Evolutionary conservation across 2,797 vertebrate species (phyloP).

Genomic region (Emydoidea blandingii): DNA sequence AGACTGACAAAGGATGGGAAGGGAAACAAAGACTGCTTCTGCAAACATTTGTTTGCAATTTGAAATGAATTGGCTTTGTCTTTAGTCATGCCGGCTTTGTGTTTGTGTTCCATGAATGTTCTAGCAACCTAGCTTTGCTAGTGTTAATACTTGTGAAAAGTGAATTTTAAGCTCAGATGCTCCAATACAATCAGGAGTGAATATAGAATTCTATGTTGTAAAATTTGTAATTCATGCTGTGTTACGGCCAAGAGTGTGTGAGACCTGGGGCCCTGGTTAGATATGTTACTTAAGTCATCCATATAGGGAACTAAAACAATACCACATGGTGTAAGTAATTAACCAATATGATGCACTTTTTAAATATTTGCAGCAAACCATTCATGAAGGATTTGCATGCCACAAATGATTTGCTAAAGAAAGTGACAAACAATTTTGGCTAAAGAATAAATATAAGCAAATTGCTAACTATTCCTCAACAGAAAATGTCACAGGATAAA

Average conservation of each 20-base stretch:
- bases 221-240: background rate
- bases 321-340: background rate
- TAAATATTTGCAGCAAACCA: background rate
- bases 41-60: background rate
- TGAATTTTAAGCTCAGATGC: background rate
- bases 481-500: background rate
- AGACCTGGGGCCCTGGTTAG: background rate
- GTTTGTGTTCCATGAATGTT: background rate
- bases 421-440: background rate
- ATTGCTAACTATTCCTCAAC: background rate
- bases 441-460: constrained; percentile 9
- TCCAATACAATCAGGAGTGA: background rate
- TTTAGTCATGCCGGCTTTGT: background rate
- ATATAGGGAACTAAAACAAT: background rate
- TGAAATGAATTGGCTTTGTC: background rate
- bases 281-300: background rate
- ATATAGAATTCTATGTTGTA: background rate
- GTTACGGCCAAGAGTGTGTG: background rate
- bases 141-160: constrained; percentile 20
- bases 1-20: background rate
- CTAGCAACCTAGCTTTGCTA: background rate
- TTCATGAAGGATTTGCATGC: background rate
- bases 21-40: background rate
- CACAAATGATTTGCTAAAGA: background rate
- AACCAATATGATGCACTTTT: background rate